A percentile compares a stretch with the other conserved stretches of the same genome.
Conservation (phyloP, 64 coral and sea anemone genomes). For the Catalaphyllia jardinei region DNA sequence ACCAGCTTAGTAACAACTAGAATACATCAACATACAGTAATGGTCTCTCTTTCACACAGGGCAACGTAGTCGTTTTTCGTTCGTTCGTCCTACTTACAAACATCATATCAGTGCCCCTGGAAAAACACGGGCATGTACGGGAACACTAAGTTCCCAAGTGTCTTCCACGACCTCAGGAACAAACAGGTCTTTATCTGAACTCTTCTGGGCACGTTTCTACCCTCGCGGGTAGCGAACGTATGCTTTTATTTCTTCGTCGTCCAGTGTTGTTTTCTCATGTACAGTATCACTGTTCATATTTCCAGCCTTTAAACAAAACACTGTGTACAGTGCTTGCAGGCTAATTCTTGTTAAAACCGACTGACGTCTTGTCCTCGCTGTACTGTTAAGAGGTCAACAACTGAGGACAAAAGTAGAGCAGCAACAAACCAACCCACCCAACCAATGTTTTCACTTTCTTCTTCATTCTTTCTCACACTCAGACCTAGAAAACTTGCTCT, state of each 20-base stretch:
- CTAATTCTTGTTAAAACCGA: neutral
- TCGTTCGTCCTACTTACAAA: constrained; percentile 31
- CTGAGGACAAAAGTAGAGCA: constrained; percentile 16
- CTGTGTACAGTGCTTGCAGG: constrained; percentile 4
- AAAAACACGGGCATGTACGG: neutral
- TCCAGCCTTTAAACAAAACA: neutral
- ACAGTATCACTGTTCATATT: neutral
- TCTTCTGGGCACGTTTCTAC: neutral
- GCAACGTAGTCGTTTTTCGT: neutral
- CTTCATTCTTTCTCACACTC: neutral
- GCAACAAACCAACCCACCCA: neutral
- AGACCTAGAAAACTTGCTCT: too few relatives aligned
- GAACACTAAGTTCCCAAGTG: neutral
- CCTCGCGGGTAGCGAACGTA: neutral
- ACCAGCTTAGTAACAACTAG: neutral
- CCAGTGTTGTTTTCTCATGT: neutral
- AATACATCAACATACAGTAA: neutral
- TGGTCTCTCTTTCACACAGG: neutral
- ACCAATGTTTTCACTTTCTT: neutral
- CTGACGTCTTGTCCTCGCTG: neutral
- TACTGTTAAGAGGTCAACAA: neutral
- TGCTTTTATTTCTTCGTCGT: neutral
- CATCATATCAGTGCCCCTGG: neutral
- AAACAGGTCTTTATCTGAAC: constrained; percentile 6
- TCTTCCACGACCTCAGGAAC: constrained; percentile 7